Conservation (phyloP, 2,888 invertebrate genomes). For the Parthenolecanium corni region DNA sequence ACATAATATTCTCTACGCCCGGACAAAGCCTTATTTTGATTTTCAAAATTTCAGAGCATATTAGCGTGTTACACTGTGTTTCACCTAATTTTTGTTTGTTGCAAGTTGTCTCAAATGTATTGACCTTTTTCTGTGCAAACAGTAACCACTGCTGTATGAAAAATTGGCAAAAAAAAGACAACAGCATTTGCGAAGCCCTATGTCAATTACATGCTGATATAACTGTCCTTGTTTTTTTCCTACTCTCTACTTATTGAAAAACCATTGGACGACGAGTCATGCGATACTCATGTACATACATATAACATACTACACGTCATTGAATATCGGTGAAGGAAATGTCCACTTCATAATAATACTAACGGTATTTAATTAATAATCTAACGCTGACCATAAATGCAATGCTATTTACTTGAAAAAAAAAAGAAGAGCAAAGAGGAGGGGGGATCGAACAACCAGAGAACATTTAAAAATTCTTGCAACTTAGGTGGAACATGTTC, state of each 20-base stretch:
- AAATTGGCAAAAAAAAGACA: too few relatives aligned
- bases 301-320: background rate
- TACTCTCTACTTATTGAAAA: background rate
- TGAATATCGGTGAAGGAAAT: background rate
- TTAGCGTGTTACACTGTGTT: too few relatives aligned
- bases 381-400: background rate
- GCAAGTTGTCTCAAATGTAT: too few relatives aligned
- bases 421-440: background rate
- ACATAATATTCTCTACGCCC: too few relatives aligned
- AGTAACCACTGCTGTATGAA: too few relatives aligned
- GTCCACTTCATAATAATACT: background rate
- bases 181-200: too few relatives aligned
- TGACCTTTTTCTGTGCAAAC: too few relatives aligned
- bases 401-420: background rate
- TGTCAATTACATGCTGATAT: background rate
- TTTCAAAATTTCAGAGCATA: too few relatives aligned
- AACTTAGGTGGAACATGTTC: background rate
- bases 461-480: background rate
- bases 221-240: background rate
- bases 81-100: too few relatives aligned
- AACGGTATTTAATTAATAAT: background rate
- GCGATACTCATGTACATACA: background rate
- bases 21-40: too few relatives aligned
- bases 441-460: background rate
- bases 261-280: background rate